phyloP scores from a whole-genome alignment of 1,140 invertebrate species.

The Stratiolaelaps scimitus region DNA sequence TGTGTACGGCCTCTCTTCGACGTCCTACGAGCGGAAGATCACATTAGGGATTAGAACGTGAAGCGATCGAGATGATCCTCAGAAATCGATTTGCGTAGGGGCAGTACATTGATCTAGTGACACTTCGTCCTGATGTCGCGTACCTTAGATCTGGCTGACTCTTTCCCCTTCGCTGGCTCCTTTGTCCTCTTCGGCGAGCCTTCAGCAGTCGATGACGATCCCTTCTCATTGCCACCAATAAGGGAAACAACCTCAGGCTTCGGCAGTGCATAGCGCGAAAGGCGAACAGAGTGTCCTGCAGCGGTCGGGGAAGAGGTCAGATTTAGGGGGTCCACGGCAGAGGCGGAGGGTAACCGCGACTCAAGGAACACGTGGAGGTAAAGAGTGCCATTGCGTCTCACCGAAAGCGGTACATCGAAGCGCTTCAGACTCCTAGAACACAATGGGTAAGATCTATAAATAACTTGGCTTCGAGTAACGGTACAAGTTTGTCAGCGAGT shows the following conservation, averaged over 20 bases:
- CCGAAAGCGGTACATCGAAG: slow-evolving; percentile 14
- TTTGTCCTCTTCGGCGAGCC: no score
- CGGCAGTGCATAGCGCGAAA: neutral
- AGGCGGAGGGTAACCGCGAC: neutral
- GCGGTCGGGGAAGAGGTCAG: neutral
- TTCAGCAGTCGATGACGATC: neutral
- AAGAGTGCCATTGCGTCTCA: slow-evolving; percentile 2
- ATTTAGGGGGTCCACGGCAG: neutral
- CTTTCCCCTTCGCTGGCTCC: no score
- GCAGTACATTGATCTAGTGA: no score
- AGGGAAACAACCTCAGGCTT: slow-evolving; percentile 10
- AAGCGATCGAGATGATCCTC: no score
- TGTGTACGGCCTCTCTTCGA: neutral
- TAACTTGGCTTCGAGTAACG: no score
- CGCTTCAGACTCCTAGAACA: no score
- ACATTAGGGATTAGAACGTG: no score
- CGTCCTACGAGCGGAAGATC: neutral
- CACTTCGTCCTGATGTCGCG: no score
- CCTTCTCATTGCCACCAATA: neutral
- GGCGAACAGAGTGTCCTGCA: neutral
- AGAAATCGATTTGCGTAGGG: no score
- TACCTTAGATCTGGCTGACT: no score
- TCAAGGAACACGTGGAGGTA: slow-evolving; percentile 18
- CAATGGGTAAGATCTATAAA: no score
- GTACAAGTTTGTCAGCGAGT: no score